A percentile compares a stretch with the other conserved stretches of the same genome.
Conservation (phyloP, 2,113 vertebrate species). For the Leuciscus idus region DNA sequence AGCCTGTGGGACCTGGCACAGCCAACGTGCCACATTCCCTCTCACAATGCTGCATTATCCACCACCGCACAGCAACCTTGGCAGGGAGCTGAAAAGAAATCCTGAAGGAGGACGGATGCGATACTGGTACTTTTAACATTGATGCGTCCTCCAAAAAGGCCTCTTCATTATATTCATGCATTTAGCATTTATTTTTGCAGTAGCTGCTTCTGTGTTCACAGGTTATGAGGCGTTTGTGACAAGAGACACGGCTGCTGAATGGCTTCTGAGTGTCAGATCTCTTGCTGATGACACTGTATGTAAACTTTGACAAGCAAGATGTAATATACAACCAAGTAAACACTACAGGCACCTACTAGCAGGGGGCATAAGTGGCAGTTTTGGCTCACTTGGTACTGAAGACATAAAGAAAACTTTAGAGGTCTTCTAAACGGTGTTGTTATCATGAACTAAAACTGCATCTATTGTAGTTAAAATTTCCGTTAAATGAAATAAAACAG, state of each 20-base stretch:
- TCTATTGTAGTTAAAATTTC: no score
- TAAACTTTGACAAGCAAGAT: neutral
- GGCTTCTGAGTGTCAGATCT: neutral
- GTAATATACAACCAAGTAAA: neutral
- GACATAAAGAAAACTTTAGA: neutral
- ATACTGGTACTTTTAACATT: slow-evolving; percentile 48
- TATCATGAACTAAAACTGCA: neutral
- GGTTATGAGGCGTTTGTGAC: neutral
- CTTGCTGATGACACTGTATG: neutral
- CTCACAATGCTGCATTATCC: slow-evolving; percentile 56
- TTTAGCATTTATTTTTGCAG: neutral
- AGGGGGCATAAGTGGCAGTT: neutral
- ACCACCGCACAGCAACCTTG: slow-evolving; percentile 42
- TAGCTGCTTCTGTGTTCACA: neutral
- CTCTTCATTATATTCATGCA: neutral
- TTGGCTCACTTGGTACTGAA: neutral
- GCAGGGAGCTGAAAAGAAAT: slow-evolving; percentile 49
- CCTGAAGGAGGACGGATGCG: slow-evolving; percentile 45
- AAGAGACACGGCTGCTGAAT: neutral
- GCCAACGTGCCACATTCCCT: slow-evolving; percentile 53
- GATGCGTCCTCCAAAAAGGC: slow-evolving; percentile 44
- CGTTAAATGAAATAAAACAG: neutral
- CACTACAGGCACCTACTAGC: neutral
- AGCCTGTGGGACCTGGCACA: slow-evolving; percentile 57
- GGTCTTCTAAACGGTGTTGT: neutral